Evolutionary conservation across 2,113 vertebrate species (phyloP).

Genomic region (Stigmatopora argus): DNA sequence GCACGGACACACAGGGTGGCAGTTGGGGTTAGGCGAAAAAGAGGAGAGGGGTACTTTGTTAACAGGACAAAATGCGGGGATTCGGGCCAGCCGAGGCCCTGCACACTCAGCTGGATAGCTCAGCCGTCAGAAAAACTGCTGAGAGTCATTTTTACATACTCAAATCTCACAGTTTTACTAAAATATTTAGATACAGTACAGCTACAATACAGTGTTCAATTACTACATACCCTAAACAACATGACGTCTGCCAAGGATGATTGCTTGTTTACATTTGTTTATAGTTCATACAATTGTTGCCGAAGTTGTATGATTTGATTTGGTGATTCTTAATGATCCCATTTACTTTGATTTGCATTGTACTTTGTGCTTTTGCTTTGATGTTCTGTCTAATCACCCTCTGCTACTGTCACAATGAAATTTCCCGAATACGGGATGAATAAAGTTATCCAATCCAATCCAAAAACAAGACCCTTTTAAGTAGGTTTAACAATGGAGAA

Average conservation of each 20-base stretch:
- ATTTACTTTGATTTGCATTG: no score
- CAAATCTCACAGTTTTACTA: not conserved
- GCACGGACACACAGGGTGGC: conserved; percentile 74
- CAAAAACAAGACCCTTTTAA: no score
- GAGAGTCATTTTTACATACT: not conserved
- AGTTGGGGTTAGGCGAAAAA: conserved; percentile 31
- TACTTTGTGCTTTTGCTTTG: no score
- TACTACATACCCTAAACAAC: not conserved
- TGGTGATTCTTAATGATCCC: no score
- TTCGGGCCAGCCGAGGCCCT: conserved; percentile 29
- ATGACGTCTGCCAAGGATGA: not conserved
- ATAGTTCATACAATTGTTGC: not conserved
- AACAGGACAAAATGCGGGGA: conserved; percentile 69
- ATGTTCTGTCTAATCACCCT: no score
- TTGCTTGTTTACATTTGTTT: not conserved
- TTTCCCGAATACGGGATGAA: no score
- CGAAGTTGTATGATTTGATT: no score
- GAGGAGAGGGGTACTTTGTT: conserved; percentile 87
- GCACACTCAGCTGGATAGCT: conserved; percentile 27
- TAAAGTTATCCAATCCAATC: no score
- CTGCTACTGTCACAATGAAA: no score
- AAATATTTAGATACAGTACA: not conserved
- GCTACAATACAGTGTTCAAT: not conserved
- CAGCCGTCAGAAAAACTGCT: conserved; percentile 17
- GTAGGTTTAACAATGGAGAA: no score